Base-by-base conservation (phyloP, 2,888 invertebrate genomes). In the Apodemia duryi region DNA sequence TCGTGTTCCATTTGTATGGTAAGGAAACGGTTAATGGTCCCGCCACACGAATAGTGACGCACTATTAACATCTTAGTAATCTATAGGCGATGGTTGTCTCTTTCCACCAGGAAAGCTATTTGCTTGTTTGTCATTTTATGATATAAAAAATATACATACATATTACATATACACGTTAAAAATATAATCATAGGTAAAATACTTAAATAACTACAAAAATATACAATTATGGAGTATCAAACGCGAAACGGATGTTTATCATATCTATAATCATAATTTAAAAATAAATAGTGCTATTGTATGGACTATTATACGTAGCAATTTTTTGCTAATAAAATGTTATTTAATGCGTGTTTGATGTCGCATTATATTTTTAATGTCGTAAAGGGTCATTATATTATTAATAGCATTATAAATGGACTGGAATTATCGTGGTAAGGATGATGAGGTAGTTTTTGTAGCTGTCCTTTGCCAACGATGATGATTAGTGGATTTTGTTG, bases 361-460 rank as follows among this genome's bases (percentile, higher is more conserved):
- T 83, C 77, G 80, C 83, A 84, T 85, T 82, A 84, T 81, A 80
- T 75, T 76, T 46, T 76, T 78, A 78, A 78, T 78, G 74, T 77
- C 70, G 74, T 79, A 75, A 76, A 69, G 66, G 71, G 69, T 73
- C 77, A 85, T 88, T 86, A 88, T 88, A 82, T 82, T 86, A 88
- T 89, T 88, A 89, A 90, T 89, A 88, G 86, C 85, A 88, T 86
- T 88, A 87, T 87, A 89, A 91, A 89, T 88, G 84, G 79, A 81
- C 79, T 74, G 75, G 80, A 77, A 84, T 84, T 87, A 86, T 85
- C 83, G 80, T 78, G 77, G 46, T 46, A 46, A 32, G 75, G 71
- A 75, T 85, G 84, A 87, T 87, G 80, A 81, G 81, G 71, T 68
- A 73, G 80, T 88, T 88, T 87, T 86, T 86, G 84, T 84, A 79